Conservation (phyloP, 2,888 invertebrate species). For the Rhogogaster chlorosoma region DNA sequence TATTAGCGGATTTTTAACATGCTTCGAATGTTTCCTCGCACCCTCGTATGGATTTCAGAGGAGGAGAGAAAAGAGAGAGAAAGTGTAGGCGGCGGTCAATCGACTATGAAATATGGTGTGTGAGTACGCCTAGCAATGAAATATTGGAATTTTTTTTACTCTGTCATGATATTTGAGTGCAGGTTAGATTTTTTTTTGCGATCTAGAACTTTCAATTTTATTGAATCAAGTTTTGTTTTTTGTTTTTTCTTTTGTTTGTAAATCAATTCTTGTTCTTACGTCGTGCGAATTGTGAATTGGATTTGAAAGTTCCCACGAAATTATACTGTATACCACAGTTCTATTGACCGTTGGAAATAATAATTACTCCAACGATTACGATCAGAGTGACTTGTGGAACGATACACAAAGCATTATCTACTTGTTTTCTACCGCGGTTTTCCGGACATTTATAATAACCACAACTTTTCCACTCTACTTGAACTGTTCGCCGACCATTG, state of each 20-base stretch:
- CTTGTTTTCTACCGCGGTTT: slow-evolving; percentile 20
- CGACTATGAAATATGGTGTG: too few species aligned
- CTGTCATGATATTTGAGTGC: too few species aligned
- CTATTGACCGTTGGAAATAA: neutral
- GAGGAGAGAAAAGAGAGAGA: too few species aligned
- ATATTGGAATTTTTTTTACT: too few species aligned
- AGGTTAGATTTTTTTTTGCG: too few species aligned
- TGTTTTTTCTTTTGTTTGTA: too few species aligned
- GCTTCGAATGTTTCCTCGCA: neutral
- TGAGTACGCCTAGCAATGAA: too few species aligned
- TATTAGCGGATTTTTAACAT: neutral
- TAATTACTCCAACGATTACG: neutral
- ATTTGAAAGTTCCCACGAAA: slow-evolving; percentile 8
- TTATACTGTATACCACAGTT: neutral
- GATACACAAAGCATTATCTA: neutral
- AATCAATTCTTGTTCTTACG: neutral
- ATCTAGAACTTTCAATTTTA: too few species aligned
- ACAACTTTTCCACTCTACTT: neutral
- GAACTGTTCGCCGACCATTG: neutral
- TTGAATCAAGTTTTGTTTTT: too few species aligned
- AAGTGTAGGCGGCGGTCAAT: too few species aligned
- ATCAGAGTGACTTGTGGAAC: neutral
- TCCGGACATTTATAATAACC: neutral
- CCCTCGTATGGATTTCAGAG: neutral
- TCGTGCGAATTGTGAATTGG: neutral